Conservation (phyloP, 2,888 invertebrate species). For the Scotopteryx bipunctaria region DNA sequence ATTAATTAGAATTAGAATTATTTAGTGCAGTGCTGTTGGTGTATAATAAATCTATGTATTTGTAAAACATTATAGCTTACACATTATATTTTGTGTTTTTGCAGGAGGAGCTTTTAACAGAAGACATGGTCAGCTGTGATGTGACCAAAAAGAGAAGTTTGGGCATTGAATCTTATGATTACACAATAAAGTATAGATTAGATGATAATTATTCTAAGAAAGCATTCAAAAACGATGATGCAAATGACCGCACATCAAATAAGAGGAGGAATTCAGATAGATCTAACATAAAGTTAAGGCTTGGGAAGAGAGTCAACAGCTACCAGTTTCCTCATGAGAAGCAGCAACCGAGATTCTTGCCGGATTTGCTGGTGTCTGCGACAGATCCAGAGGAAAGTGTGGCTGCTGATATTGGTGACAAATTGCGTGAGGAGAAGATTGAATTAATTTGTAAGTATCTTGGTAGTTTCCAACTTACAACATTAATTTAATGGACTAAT, state of each 20-base stretch:
- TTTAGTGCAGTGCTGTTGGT: too few species aligned
- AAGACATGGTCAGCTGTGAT: constrained; percentile 90
- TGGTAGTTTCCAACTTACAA: not conserved
- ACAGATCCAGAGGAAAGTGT: constrained; percentile 84
- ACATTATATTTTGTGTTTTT: too few species aligned
- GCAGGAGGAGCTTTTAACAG: constrained; percentile 91
- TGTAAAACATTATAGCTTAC: too few species aligned
- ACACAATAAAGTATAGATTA: constrained; percentile 85
- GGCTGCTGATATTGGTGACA: constrained; percentile 88
- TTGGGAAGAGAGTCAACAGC: constrained; percentile 76
- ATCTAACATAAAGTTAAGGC: constrained; percentile 81
- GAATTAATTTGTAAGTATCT: constrained; percentile 86
- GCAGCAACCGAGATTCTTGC: constrained; percentile 82
- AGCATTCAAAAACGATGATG: constrained; percentile 59
- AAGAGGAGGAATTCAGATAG: constrained; percentile 85
- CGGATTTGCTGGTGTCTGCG: constrained; percentile 79
- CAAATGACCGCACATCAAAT: constrained; percentile 61
- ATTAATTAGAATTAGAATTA: too few species aligned
- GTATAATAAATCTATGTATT: too few species aligned
- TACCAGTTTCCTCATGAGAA: constrained; percentile 74
- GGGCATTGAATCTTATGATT: constrained; percentile 91
- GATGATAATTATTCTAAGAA: constrained; percentile 77
- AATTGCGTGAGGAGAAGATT: constrained; percentile 89
- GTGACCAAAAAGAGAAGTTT: constrained; percentile 86
- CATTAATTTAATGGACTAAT: not conserved